A percentile compares a stretch with the other conserved stretches of the same genome.
Conservation (phyloP, 2,113 vertebrate species). For the Catharus bicknelli region DNA sequence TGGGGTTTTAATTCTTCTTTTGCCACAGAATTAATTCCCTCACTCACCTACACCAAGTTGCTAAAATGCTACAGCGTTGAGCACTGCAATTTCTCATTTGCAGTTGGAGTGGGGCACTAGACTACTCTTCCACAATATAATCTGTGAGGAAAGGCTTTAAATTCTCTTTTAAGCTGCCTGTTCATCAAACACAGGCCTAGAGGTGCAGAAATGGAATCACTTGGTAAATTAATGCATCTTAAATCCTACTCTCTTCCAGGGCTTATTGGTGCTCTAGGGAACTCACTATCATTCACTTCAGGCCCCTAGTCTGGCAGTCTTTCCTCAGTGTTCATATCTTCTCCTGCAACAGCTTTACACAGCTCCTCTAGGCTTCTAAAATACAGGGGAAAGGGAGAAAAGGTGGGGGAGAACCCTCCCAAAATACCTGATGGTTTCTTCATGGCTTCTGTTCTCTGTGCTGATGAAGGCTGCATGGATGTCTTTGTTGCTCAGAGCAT, state of each 20-base stretch:
- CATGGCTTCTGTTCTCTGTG: slow-evolving; percentile 87
- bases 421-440: slow-evolving; percentile 84
- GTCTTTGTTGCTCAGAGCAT: slow-evolving; percentile 80
- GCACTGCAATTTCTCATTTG: neutral
- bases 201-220: neutral
- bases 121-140: neutral
- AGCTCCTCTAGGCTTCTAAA: neutral
- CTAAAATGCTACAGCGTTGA: neutral
- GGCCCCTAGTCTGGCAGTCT: neutral
- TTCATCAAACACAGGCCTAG: neutral
- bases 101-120: neutral
- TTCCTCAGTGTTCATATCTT: neutral
- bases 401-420: accelerated
- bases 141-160: neutral
- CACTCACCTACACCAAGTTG: neutral
- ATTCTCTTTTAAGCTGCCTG: neutral
- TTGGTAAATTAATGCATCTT: neutral
- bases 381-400: neutral
- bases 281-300: neutral
- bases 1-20: neutral
- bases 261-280: neutral
- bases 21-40: neutral
- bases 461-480: slow-evolving; percentile 87
- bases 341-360: neutral
- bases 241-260: neutral